Evolutionary conservation across 2,113 vertebrate species (phyloP).

Genomic region (Glaucidium brasilianum): DNA sequence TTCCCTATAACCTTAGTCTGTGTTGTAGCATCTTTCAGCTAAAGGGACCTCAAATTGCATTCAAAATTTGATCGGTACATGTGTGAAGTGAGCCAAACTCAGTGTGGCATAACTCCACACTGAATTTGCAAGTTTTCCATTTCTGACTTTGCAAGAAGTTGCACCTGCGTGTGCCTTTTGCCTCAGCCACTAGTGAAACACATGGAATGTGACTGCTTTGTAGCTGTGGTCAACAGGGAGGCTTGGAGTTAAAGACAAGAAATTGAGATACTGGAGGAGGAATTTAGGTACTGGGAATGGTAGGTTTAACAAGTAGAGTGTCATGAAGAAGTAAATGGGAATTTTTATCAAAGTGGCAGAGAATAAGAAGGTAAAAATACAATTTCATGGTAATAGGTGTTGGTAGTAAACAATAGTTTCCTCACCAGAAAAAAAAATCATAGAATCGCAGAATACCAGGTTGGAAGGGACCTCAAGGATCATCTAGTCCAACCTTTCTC

Average conservation of each 20-base stretch:
- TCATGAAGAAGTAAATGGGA: background rate
- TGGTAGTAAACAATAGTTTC: background rate
- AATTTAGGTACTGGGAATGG: background rate
- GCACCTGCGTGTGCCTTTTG: background rate
- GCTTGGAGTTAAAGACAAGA: background rate
- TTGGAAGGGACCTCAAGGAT: too few relatives aligned
- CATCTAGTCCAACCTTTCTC: too few relatives aligned
- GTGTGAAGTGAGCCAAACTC: background rate
- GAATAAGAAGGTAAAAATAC: background rate
- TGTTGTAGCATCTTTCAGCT: background rate
- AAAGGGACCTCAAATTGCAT: background rate
- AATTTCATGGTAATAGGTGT: background rate
- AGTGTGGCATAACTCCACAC: background rate
- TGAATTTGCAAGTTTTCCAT: background rate
- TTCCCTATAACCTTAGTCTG: background rate
- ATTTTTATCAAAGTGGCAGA: background rate
- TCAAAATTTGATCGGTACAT: background rate
- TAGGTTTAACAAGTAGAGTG: background rate
- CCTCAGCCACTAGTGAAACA: background rate
- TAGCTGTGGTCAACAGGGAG: background rate
- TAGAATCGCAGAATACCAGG: too few relatives aligned
- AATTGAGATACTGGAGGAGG: background rate
- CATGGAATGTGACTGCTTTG: accelerated
- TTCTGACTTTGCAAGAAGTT: background rate
- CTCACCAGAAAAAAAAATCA: background rate